A percentile compares a stretch with the other conserved stretches of the same genome.
phyloP scores from a whole-genome alignment of 2,797 vertebrate species.

The Platyrinchus mystaceus region DNA sequence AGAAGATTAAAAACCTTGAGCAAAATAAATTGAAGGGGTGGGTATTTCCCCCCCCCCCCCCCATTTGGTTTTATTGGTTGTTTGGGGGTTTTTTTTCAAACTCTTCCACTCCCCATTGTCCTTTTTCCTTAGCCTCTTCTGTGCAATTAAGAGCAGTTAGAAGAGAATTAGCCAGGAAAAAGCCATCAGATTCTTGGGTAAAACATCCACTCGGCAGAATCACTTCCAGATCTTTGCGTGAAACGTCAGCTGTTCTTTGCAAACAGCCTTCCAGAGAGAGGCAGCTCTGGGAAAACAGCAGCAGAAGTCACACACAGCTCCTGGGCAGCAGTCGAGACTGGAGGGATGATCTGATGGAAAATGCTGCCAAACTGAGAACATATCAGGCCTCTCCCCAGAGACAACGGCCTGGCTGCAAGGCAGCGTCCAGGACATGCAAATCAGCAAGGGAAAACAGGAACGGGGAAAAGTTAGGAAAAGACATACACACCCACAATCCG shows the following conservation, averaged over 20 bases:
- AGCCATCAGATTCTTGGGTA: background rate
- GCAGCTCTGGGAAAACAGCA: background rate
- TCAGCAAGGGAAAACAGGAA: background rate
- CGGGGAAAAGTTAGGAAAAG: constrained; percentile 6
- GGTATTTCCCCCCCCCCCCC: fast-evolving
- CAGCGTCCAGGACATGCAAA: background rate
- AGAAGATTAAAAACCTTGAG: background rate
- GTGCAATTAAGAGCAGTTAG: background rate
- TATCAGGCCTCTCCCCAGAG: background rate
- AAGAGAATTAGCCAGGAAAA: background rate
- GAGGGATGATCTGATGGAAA: background rate
- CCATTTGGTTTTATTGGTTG: too few species aligned
- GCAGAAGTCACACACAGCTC: background rate
- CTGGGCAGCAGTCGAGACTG: background rate
- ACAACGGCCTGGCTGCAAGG: background rate
- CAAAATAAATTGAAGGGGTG: fast-evolving
- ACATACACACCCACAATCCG: constrained; percentile 39
- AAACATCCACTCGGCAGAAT: background rate
- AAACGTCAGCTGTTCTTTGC: background rate
- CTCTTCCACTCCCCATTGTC: background rate
- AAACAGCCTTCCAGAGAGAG: background rate
- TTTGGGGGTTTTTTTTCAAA: background rate
- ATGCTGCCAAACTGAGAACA: background rate
- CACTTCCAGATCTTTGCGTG: fast-evolving
- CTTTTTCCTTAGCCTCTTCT: background rate